A percentile compares a stretch with the other conserved stretches of the same genome.
phyloP scores from a whole-genome alignment of 2,888 invertebrate species.

The Scaptomyza caliginosa region DNA sequence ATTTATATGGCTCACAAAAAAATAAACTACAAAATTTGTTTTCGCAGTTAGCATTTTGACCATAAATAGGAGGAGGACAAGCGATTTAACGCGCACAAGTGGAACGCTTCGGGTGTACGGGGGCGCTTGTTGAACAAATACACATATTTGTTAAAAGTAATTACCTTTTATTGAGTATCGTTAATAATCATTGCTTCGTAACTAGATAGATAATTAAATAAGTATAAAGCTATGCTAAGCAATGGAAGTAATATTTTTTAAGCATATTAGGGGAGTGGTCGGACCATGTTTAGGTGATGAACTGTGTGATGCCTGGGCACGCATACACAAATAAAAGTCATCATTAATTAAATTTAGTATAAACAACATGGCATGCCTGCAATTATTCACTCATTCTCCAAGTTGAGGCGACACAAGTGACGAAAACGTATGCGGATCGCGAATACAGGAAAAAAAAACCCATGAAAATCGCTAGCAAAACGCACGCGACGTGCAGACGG shows the following conservation, averaged over 20 bases:
- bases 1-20: conserved; percentile 71
- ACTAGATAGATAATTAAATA: conserved; percentile 36
- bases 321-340: conserved; percentile 76
- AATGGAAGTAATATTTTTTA: neutral
- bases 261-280: conserved; percentile 39
- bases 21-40: conserved; percentile 70
- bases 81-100: conserved; percentile 37
- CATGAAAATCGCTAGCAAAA: conserved; percentile 45
- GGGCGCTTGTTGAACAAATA: conserved; percentile 14
- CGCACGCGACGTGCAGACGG: conserved; percentile 54
- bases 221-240: neutral
- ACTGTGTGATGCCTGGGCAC: conserved; percentile 56
- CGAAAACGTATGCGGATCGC: conserved; percentile 28
- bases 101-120: conserved; percentile 22
- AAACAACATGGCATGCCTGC: conserved; percentile 71
- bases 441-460: conserved; percentile 25
- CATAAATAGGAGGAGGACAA: conserved; percentile 52
- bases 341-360: conserved; percentile 77
- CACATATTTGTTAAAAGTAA: conserved; percentile 48
- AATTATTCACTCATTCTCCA: conserved; percentile 71
- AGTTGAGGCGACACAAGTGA: conserved; percentile 23
- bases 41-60: conserved; percentile 42
- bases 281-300: conserved; percentile 62
- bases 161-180: conserved; percentile 53
- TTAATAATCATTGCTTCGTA: conserved; percentile 41